A percentile compares a stretch with the other conserved stretches of the same genome.
These are phyloP conservation scores for Cephus pygmeus DNA, from an alignment of 2,888 invertebrate species.

Conservation along the genomic window DNA sequence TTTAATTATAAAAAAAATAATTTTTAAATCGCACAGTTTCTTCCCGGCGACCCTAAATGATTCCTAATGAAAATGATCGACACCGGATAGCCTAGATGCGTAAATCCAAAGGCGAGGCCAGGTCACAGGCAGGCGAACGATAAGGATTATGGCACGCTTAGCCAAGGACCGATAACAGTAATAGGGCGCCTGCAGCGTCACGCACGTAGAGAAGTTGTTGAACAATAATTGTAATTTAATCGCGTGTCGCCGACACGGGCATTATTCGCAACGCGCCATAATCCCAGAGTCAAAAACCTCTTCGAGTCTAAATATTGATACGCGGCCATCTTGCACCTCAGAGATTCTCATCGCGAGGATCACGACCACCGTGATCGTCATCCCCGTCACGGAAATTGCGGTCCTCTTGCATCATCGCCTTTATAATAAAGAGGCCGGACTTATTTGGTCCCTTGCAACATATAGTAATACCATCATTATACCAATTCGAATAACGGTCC, in stretches of 20 bases:
- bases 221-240: constrained; percentile 35
- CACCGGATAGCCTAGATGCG: neutral
- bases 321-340: neutral
- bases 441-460: neutral
- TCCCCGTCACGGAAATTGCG: neutral
- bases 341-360: neutral
- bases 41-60: neutral
- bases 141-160: constrained; percentile 2
- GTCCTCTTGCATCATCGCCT: neutral
- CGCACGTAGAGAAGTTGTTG: constrained; percentile 26
- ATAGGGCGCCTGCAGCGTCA: constrained; percentile 16
- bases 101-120: neutral
- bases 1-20: neutral
- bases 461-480: neutral
- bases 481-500: neutral
- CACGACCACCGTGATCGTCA: neutral
- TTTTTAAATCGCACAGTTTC: neutral
- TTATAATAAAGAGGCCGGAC: neutral
- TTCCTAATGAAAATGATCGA: neutral
- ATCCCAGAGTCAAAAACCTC: neutral
- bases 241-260: constrained; percentile 26
- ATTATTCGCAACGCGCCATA: constrained; percentile 27
- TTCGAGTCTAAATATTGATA: constrained; percentile 1
- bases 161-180: constrained; percentile 30
- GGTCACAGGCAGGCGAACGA: neutral